Evolutionary conservation across 1,140 invertebrate genomes (phyloP), one percentile per base, ranked within the genome.

Genomic region (Cyclina sinensis): DNA sequence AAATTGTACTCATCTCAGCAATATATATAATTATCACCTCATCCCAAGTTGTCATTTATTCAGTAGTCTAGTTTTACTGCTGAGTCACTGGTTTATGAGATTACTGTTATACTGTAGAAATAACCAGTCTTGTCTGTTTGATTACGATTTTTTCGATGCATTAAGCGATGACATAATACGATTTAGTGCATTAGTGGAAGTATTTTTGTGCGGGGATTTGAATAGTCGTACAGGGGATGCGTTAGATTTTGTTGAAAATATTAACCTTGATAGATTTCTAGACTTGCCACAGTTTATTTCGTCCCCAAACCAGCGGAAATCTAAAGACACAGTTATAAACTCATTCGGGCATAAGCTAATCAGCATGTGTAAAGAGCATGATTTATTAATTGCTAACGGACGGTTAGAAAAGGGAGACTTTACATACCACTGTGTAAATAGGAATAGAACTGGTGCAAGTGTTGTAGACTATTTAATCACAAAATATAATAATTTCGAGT

Each of bases 231-330:
- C 54, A 39, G 80, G 80, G 11, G 32, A 46, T 1, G 4, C 4
- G 24, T 35, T 43, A 62, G 80, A 82, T 43, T 39, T 16, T n/a
- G 32, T 68, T 21, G 57, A 62, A 9, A 39, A 65, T 39, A 48
- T 46, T 65, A 82, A 82, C 59, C 54, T 82, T 27, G 59, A 65
- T 30, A 43, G 80, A 24, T 82, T 65, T 65, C 35, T 82, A 27
- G 27, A 80, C 59, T n/a, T 80, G 24, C 78, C 78, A 12, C 18
- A 35, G 21, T 74, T 4, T 48, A 9, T n/a, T 39, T 39, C 1
- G 37, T 7, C 37, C 35, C 12, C 11, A n/a, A 39, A 59, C 4
- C 43, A 76, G 24, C 73, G 78, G 30, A 35, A 35, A 57, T 80
- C 78, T 9, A 39, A 9, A 21, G 78, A 80, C 48, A 80, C 7